Base-by-base conservation (phyloP, 2,797 vertebrate species). In the Acipenser ruthenus region DNA sequence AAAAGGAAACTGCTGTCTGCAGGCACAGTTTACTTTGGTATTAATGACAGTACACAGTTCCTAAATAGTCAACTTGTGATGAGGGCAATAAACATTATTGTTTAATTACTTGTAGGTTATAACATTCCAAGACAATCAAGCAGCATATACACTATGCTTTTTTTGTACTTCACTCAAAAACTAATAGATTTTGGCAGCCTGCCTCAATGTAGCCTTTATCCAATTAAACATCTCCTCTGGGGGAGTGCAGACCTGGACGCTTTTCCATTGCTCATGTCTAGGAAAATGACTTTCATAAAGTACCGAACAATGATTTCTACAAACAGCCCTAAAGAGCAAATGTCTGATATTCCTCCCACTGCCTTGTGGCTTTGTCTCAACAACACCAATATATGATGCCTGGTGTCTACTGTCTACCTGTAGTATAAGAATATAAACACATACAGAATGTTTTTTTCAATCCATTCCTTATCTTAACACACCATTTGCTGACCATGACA, bases 31-130 rank as follows among this genome's bases (percentile, higher is more conserved):
- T 7, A n/a, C 55, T 58, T 58, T 58, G 55, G 55, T 58, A 58
- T 58, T 58, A 58, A 58, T 58, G 55, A 58, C 55, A 58, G 55
- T 58, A 13, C 55, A 58, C 10, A 58, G 55, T 58, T 58, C 55
- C 55, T 13, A 58, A n/a, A 58, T 13, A 58, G 55, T 15, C 10
- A n/a, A 13, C n/a, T n/a, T n/a, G 11, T 3, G 55, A 58, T 13
- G 55, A 58, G 55, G 55, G 55, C 12, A 58, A 58, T 58, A 58
- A 58, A 58, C 55, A 58, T 58, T 58, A 58, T 13, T 58, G 10
- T 15, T 15, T 58, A 58, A 58, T 58, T 58, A 58, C 12, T 11
- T 58, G 55, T n/a, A 58, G 55, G 55, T 7, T 58, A 58, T 58
- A 58, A 58, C 12, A 58, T 58, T 11, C 55, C 55, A 15, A 58